A percentile compares a stretch with the other conserved stretches of the same genome.
Evolutionary conservation across 2,888 invertebrate species (phyloP).

Genomic region (Athripsodes cinereus): DNA sequence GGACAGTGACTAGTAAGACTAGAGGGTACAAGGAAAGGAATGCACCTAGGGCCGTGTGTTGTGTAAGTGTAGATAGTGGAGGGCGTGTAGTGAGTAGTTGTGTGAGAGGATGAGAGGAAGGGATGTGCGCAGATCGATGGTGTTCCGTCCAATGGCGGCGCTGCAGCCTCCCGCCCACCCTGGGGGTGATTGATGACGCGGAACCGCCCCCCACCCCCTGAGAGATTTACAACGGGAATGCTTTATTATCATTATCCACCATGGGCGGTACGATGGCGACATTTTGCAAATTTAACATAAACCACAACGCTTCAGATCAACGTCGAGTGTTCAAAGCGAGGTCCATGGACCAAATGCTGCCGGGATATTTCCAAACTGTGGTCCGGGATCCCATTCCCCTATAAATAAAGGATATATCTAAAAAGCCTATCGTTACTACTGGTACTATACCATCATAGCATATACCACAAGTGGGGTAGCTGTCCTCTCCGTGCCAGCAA

Average conservation of each 20-base stretch:
- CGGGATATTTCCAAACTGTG: too few species aligned
- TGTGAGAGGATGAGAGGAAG: not conserved
- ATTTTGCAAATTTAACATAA: not conserved
- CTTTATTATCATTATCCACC: constrained; percentile 10
- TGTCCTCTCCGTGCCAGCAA: too few species aligned
- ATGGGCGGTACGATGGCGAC: not conserved
- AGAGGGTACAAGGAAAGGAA: too few species aligned
- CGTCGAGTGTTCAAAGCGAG: too few species aligned
- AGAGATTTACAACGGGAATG: constrained; percentile 12
- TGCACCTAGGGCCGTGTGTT: not conserved
- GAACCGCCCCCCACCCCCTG: constrained; percentile 36
- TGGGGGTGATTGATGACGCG: constrained; percentile 33
- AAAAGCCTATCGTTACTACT: too few species aligned
- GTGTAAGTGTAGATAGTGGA: not conserved
- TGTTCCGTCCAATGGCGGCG: constrained; percentile 42
- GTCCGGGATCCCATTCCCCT: too few species aligned
- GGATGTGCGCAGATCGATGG: constrained; percentile 28
- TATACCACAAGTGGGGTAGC: too few species aligned
- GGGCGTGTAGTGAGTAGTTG: not conserved
- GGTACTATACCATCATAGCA: too few species aligned
- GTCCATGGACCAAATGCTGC: too few species aligned
- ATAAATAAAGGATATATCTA: too few species aligned
- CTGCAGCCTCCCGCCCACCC: constrained; percentile 32
- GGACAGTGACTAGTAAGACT: too few species aligned
- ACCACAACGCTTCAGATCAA: too few species aligned